Evolutionary conservation across 2,797 vertebrate genomes (phyloP), one percentile per base, ranked within the genome.

Genomic region (Pachyuromys duprasi): DNA sequence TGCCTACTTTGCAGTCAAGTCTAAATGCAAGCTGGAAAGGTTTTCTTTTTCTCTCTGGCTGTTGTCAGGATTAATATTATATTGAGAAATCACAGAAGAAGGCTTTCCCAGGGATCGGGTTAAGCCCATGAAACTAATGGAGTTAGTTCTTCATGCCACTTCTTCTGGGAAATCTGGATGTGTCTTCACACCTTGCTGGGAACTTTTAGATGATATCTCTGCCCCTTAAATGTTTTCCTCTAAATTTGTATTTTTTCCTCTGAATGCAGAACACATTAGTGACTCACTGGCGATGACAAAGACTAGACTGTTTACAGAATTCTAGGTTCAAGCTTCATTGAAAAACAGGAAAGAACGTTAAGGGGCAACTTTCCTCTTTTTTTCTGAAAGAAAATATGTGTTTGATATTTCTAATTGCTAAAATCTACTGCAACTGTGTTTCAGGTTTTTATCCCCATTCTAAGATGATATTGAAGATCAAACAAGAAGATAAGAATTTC

Each of bases 91-190:
- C 83, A 84, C 75, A 92, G 49, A 95, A 39, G 74, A 86, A 91
- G 67, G 80, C 91, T 97, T 97, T 94, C 95, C 26, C 81, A 93
- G 81, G 53, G 67, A 81, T 79, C 81, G 76, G 83, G 90, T 91
- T 90, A 97, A 88, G 36, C 9, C 36, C 31, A 62, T 92, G 86
- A 96, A 96, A 95, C 49, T 93, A 82, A 92, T 63, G 5, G 67
- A 49, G 28, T 90, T 94, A 49, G 28, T 90, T 94, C 78, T 78
- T 88, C 26, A 33, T 0, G 6, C 72, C 88, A 82, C 81, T 69
- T 72, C 42, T 75, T 82, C 33, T 2, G 8, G 42, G 45, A 39
- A 60, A 2, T 28, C 36, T 76, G 22, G 83, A 33, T 2, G 8
- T 42, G 15, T 5, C 5, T 87, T 8, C 49, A 8, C 42, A 72